phyloP scores from a whole-genome alignment of 1,140 invertebrate genomes.

The Chlorops oryzae region DNA sequence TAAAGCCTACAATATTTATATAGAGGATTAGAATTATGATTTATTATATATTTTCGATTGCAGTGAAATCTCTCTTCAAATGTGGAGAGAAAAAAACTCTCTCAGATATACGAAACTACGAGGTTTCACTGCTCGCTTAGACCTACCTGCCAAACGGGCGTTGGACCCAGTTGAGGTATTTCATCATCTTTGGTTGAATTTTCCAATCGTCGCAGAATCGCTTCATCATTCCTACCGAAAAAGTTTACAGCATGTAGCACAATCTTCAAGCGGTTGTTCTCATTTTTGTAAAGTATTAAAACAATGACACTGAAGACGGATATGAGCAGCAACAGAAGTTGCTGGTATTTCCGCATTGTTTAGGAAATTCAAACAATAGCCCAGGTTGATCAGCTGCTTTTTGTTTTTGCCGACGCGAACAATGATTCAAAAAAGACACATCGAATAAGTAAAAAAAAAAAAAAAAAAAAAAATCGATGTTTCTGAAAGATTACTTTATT shows the following conservation, averaged over 20 bases:
- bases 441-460: neutral
- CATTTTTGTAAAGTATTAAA: conserved; percentile 63
- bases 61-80: too few species aligned
- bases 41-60: too few species aligned
- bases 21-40: too few species aligned
- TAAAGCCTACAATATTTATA: too few species aligned
- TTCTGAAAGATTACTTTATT: neutral
- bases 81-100: too few species aligned
- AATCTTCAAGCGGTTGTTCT: conserved; percentile 63
- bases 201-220: conserved; percentile 28
- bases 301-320: conserved; percentile 57
- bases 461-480: neutral
- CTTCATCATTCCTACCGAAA: conserved; percentile 53
- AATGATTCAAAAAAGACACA: neutral
- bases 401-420: neutral
- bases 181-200: conserved; percentile 28
- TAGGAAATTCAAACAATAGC: too few species aligned
- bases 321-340: conserved; percentile 55
- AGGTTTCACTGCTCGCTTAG: too few species aligned
- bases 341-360: conserved; percentile 64
- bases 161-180: conserved; percentile 44
- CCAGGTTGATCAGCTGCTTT: too few species aligned
- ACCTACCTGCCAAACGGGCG: conserved; percentile 53
- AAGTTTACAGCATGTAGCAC: conserved; percentile 67
- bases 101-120: too few species aligned